Conservation (phyloP, 2,888 invertebrate species). For the Leucophenga maculata region DNA sequence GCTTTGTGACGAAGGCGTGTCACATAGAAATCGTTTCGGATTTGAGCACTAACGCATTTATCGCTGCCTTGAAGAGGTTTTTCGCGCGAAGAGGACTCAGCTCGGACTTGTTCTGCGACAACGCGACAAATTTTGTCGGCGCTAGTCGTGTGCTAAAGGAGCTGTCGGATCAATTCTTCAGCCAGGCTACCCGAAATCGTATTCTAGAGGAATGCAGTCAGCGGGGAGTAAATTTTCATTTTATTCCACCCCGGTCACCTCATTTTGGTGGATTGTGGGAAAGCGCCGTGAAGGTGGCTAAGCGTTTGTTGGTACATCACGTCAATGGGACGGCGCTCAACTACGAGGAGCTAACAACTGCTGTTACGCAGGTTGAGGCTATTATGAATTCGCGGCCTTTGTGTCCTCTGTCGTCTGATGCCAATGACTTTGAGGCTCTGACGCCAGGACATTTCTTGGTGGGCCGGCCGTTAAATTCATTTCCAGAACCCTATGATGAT, state of each 20-base stretch:
- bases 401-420: neutral
- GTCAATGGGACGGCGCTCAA: neutral
- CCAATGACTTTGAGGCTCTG: conserved; percentile 22
- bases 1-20: conserved; percentile 37
- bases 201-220: neutral
- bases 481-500: conserved; percentile 3
- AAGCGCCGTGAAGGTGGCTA: conserved; percentile 26
- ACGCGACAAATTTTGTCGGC: conserved; percentile 25
- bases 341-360: conserved; percentile 7
- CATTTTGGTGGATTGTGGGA: conserved; percentile 27
- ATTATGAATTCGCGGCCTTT: conserved; percentile 22
- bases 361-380: conserved; percentile 3
- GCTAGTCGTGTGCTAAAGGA: conserved; percentile 11
- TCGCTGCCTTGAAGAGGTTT: conserved; percentile 34
- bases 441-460: conserved; percentile 29
- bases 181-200: no score
- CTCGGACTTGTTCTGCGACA: conserved; percentile 26
- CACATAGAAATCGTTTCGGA: conserved; percentile 40
- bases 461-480: conserved; percentile 26
- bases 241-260: conserved; percentile 11
- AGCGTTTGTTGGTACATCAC: neutral
- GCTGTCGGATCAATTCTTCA: neutral
- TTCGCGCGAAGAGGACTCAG: conserved; percentile 28
- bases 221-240: conserved; percentile 1
- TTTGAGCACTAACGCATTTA: conserved; percentile 34